Base-by-base conservation (phyloP, 2,113 vertebrate species). In the Corythoichthys intestinalis region DNA sequence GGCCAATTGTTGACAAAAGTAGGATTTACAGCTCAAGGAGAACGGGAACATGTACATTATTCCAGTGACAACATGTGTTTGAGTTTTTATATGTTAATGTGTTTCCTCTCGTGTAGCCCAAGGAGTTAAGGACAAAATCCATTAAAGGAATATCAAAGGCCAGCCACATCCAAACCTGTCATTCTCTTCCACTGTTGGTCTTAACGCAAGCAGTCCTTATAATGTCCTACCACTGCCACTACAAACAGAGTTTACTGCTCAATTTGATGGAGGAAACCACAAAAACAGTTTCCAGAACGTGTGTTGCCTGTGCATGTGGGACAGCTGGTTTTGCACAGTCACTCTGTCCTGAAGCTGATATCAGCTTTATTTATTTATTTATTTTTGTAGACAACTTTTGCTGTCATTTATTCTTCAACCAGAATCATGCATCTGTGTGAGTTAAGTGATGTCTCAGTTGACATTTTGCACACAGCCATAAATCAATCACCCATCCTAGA, bases 121-220 rank as follows among this genome's bases (percentile, higher is more conserved):
- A 83, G 53, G 47, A 77, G 73, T 37, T 15, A 73, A 83, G 79
- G 74, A 80, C 70, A 17, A 75, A 44, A 74, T 52, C 72, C 50
- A 74, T 86, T 82, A 83, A 86, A 76, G 53, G 64, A 60, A 83
- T 83, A 70, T 87, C 74, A 84, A 89, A 88, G 67, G 65, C 60
- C 39, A 58, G 69, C 90, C 89, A 90, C 90, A 90, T 91, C 84
- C 78, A 35, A 87, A 67, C 63, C 60, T 71, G 71, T 78, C 70
- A 69, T 61, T 76, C 75, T 74, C 73, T 74, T 62, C 77, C 74
- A 78, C 50, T 49, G 9, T 69, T 65, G 61, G 65, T 75, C 76
- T 79, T 77, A 61, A 75, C 62, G 54, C 81, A 80, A 66, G 74
- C 72, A 66, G 77, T 69, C 79, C 37, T 73, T 52, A 69, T 76